Base-by-base conservation (phyloP, 1,140 invertebrate species). In the Lordiphosa clarofinis region DNA sequence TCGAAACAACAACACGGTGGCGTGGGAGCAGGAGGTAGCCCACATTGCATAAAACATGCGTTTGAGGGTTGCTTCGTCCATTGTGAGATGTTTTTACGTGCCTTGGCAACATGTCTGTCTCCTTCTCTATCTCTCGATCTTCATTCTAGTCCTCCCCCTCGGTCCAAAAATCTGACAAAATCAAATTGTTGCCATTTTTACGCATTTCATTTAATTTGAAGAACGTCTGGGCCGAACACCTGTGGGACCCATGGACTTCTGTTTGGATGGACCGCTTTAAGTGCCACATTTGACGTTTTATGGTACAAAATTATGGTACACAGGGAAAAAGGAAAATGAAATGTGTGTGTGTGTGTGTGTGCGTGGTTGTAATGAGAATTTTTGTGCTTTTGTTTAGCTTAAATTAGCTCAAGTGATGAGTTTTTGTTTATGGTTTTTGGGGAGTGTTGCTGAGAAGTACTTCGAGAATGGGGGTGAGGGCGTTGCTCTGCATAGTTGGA, bases 121-220 rank as follows among this genome's bases (percentile, higher is more conserved):
- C 12, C 5, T 39, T 38, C 31, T 49, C 35, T 61, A 36, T 52
- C 56, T 52, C 56, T 46, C 47, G 47, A 21, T 19, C 31, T 24
- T 28, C 46, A 40, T 33, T 39, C 31, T 36, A 9, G 43, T 57
- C 62, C 40, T 71, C 58, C 71, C 59, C 65, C 68, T 59, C 61
- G 7, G 28, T 31, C 52, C 55, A 60, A 69, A 84, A 84, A 84
- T 84, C 78, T 73, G 78, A 84, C 78, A 78, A 84, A 84, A 84
- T 84, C 78, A 84, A 84, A 84, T 84, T 84, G 79, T 84, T 84
- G 78, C 78, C 79, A 86, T 84, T 84, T 84, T 84, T 84, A 84
- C 79, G 78, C 79, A 84, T 84, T 84, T 86, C 78, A 84, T 84
- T 84, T 84, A 84, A 84, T 84, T 84, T 84, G 69, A 86, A 84